These are phyloP conservation scores for Stramonita haemastoma DNA, from an alignment of 2,888 invertebrate genomes.

Conservation along the genomic window DNA sequence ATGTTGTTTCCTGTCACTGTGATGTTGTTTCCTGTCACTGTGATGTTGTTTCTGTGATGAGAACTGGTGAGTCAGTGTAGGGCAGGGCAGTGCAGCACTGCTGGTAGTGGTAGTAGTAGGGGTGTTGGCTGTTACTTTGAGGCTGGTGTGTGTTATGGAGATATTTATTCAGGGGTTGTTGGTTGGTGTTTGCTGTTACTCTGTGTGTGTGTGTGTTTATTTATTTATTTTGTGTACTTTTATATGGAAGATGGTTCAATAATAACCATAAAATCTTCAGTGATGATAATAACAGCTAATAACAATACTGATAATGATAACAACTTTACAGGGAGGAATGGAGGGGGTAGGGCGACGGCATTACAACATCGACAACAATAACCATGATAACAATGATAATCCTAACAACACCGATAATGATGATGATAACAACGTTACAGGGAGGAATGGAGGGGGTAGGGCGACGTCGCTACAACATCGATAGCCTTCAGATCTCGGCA, in stretches of 20 bases:
- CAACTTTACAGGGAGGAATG: not conserved
- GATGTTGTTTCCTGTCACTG: too few species aligned
- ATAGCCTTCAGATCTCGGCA: constrained; percentile 58
- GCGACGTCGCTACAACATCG: constrained; percentile 53
- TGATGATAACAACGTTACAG: constrained; percentile 41
- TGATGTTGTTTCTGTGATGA: too few species aligned
- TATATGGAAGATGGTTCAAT: not conserved
- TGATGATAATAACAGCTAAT: not conserved
- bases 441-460: constrained; percentile 52
- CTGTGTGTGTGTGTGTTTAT: not conserved
- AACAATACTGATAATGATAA: not conserved
- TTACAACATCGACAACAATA: not conserved
- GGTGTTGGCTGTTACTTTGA: too few species aligned
- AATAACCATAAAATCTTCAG: not conserved
- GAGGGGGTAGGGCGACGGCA: not conserved
- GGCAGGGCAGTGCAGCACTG: too few species aligned
- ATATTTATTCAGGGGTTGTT: too few species aligned
- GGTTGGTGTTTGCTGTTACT: too few species aligned
- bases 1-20: too few species aligned
- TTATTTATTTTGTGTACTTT: not conserved
- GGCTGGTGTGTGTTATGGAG: too few species aligned
- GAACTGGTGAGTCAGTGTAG: too few species aligned
- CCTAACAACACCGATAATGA: too few species aligned
- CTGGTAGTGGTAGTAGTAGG: too few species aligned
- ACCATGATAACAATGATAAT: not conserved